Base-by-base conservation (phyloP, 1,140 invertebrate genomes). In the Camponotus pennsylvanicus region DNA sequence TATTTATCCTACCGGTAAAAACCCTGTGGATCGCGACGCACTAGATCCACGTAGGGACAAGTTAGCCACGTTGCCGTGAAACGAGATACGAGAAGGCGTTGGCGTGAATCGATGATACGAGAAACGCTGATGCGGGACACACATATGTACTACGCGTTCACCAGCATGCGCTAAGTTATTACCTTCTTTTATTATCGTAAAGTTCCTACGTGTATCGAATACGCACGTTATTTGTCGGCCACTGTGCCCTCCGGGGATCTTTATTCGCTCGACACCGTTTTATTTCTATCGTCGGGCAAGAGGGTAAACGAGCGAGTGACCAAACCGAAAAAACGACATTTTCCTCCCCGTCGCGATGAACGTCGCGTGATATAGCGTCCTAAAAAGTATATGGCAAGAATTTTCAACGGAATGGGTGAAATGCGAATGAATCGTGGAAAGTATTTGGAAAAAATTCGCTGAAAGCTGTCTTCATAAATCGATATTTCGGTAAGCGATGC, bases 121-220 rank as follows among this genome's bases (percentile, higher is more conserved):
- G 45, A 37, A 52, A 9, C 21, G 18, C 32, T 42, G 32, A 27
- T 37, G n/a, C 18, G 3, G 11, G 61, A 59, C 18, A 37, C 27
- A 52, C 63, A 34, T 34, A 34, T 61, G 45, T 42, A n/a, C 11
- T 15, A 21, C 21, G 49, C 13, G 45, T 49, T 49, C 49, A 8
- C 45, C 4, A 8, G 7, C 3, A 32, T 7, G 71, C 57, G 18
- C 55, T 34, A 83, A 88, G 89, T 91, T 91, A 89, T 91, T 91
- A 88, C 80, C 66, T 75, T 37, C 42, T 90, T 91, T 92, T 91
- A 91, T 90, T 87, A 86, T 57, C 34, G 80, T 86, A 86, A 91
- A 67, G 67, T 85, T 80, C 57, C 84, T 90, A 92, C 92, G 90
- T 92, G 90, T 88, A 88, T 91, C 89, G 91, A 92, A 92, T 92